These are phyloP conservation scores for Baryphthengus martii DNA, from an alignment of 2,113 vertebrate genomes.

Conservation along the genomic window DNA sequence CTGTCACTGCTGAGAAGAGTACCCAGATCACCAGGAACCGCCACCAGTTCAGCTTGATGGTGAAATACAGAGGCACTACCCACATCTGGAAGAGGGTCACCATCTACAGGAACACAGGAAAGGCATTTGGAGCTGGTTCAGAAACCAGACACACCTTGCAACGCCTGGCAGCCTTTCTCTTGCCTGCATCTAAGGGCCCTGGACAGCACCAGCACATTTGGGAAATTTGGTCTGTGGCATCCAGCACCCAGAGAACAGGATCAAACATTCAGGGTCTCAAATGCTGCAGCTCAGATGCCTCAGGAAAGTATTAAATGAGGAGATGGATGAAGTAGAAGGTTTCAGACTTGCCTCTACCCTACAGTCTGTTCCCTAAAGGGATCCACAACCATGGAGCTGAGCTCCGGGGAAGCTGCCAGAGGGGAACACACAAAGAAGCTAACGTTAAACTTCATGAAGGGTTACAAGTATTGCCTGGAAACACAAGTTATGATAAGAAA, in stretches of 20 bases:
- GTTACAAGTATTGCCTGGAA: background rate
- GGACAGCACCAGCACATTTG: no score
- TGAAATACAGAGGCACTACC: constrained; percentile 98
- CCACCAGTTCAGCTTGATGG: constrained; percentile 97
- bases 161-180: background rate
- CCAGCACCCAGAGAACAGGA: background rate
- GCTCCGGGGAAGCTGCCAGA: background rate
- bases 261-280: background rate
- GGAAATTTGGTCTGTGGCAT: background rate
- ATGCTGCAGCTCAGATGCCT: rapidly evolving
- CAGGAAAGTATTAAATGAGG: background rate
- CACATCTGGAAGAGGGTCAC: constrained; percentile 99
- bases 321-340: rapidly evolving
- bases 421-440: background rate
- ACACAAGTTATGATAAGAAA: background rate
- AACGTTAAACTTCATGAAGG: background rate
- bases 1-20: constrained; percentile 92
- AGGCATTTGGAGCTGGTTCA: background rate
- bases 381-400: background rate
- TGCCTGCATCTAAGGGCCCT: background rate
- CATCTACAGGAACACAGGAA: constrained; percentile 78
- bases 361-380: background rate
- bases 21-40: constrained; percentile 93
- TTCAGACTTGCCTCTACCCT: background rate
- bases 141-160: background rate